Percentiles rank a stretch among this genome's conserved stretches.
Evolutionary conservation across 2,797 vertebrate genomes (phyloP).

Genomic region (Rhincodon typus): DNA sequence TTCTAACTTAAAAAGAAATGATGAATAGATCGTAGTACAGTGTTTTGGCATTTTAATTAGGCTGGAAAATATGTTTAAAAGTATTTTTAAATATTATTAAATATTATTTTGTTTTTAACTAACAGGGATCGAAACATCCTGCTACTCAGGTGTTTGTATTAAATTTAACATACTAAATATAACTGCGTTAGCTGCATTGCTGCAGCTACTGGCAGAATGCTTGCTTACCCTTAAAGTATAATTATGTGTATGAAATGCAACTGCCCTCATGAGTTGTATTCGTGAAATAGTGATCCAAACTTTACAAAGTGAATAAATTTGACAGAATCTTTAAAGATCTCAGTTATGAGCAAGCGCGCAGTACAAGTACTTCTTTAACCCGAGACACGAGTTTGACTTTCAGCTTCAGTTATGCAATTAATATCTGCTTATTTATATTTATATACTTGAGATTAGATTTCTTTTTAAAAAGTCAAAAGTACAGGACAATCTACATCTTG

Average conservation of each 20-base stretch:
- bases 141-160: background rate
- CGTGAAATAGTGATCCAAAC: constrained; percentile 6
- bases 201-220: background rate
- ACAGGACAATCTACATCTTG: background rate
- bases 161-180: constrained; percentile 2
- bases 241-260: background rate
- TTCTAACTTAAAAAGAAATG: background rate
- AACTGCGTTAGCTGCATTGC: constrained; percentile 11
- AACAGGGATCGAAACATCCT: no score
- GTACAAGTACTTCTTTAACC: background rate
- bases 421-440: background rate
- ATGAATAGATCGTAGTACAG: background rate
- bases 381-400: background rate
- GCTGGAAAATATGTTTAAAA: background rate
- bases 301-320: background rate
- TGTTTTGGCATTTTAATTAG: background rate
- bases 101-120: background rate
- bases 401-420: background rate
- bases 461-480: background rate
- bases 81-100: background rate
- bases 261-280: background rate
- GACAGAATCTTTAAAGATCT: background rate
- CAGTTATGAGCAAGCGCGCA: background rate
- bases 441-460: background rate
- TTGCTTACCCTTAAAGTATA: background rate